Evolutionary conservation across 2,113 vertebrate species (phyloP).

Genomic region (Engystomops pustulosus): DNA sequence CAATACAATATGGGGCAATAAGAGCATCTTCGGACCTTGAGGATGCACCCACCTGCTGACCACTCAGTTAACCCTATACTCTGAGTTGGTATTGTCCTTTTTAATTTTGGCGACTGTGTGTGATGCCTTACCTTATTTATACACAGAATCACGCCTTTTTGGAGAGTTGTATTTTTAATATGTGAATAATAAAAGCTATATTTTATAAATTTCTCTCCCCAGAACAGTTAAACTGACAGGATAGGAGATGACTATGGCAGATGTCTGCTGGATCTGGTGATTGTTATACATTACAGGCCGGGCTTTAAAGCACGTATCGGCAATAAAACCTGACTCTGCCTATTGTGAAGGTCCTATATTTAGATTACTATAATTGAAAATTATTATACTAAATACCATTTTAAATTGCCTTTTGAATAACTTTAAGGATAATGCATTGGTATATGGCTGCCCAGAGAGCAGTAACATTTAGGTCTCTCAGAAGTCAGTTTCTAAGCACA

Average conservation of each 20-base stretch:
- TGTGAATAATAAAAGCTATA: no score
- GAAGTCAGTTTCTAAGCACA: constrained; percentile 75
- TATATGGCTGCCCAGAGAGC: constrained; percentile 80
- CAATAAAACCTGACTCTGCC: constrained; percentile 70
- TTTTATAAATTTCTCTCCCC: no score
- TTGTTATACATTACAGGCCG: constrained; percentile 67
- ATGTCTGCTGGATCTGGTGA: constrained; percentile 66
- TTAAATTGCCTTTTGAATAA: constrained; percentile 79
- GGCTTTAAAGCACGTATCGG: constrained; percentile 65
- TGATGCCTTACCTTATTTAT: no score
- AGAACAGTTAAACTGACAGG: constrained; percentile 67
- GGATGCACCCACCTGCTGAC: no score
- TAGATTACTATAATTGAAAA: constrained; percentile 83
- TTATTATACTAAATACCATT: constrained; percentile 82
- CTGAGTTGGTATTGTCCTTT: no score
- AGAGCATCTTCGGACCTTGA: no score
- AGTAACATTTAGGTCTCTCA: constrained; percentile 77
- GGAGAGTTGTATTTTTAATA: no score
- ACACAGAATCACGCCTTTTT: no score
- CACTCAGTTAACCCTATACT: no score
- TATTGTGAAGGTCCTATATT: constrained; percentile 73
- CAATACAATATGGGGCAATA: no score
- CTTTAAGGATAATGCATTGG: constrained; percentile 79
- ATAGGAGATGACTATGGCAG: constrained; percentile 64
- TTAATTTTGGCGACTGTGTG: no score